Percentiles rank a stretch among this genome's conserved stretches.
phyloP scores from a whole-genome alignment of 1,140 invertebrate genomes.

The Zaprionus capensis region DNA sequence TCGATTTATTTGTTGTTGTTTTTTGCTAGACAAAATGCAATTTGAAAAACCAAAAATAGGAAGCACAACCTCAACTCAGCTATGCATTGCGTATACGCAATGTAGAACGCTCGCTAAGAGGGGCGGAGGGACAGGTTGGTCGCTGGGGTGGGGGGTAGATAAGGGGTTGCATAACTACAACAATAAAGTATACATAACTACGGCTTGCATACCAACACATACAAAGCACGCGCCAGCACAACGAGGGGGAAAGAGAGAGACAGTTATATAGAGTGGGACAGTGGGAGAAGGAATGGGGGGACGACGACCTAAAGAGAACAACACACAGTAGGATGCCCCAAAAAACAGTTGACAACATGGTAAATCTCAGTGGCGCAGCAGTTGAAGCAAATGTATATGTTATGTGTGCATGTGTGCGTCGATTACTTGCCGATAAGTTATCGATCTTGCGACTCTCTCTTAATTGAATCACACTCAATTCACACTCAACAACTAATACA shows the following conservation, averaged over 20 bases:
- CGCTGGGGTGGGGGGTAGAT: not conserved
- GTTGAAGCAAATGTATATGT: conserved; percentile 11
- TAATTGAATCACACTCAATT: not conserved
- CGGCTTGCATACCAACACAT: conserved; percentile 44
- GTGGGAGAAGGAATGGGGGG: not conserved
- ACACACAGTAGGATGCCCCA: conserved; percentile 13
- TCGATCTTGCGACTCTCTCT: conserved; percentile 14
- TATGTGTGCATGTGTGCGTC: conserved; percentile 16
- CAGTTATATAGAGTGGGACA: not conserved
- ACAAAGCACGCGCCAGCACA: conserved; percentile 25
- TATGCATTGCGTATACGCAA: conserved; percentile 11
- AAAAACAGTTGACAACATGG: conserved; percentile 37
- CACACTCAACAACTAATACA: not conserved
- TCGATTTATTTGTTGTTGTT: conserved; percentile 26
- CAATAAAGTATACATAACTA: conserved; percentile 45
- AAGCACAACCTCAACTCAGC: conserved; percentile 42
- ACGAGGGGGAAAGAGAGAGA: not conserved
- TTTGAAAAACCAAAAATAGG: conserved; percentile 64
- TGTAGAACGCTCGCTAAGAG: conserved; percentile 47
- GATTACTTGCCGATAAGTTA: not conserved
- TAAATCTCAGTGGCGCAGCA: conserved; percentile 31
- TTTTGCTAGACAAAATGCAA: conserved; percentile 75
- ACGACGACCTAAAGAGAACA: not conserved
- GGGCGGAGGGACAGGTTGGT: not conserved
- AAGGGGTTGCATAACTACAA: conserved; percentile 44